Evolutionary conservation across 2,888 invertebrate species (phyloP).

Genomic region (Dasysyrphus albostriatus): DNA sequence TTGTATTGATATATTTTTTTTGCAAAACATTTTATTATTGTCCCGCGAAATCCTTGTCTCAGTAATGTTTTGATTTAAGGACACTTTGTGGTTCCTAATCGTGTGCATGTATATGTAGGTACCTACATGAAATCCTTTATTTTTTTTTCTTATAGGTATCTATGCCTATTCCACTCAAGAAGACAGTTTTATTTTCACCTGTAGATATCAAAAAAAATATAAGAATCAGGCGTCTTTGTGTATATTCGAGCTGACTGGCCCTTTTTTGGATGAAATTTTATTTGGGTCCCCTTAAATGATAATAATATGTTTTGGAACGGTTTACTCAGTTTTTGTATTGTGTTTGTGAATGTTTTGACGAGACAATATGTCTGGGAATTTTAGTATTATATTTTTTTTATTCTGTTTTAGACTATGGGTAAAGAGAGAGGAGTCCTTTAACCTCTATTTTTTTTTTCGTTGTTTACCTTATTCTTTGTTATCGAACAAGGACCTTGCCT

Average conservation of each 20-base stretch:
- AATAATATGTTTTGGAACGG: conserved; percentile 72
- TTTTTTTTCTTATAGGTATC: background rate
- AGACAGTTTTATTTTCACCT: conserved; percentile 62
- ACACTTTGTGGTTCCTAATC: conserved; percentile 49
- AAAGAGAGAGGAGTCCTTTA: conserved; percentile 65
- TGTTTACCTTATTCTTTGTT: conserved; percentile 60
- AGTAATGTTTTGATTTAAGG: conserved; percentile 67
- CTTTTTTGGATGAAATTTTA: conserved; percentile 21
- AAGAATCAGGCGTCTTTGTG: conserved; percentile 39
- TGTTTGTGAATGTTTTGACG: conserved; percentile 59
- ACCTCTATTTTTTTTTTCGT: conserved; percentile 50
- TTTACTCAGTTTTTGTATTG: conserved; percentile 45
- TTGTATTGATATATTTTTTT: conserved; percentile 39
- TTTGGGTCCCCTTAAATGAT: conserved; percentile 69
- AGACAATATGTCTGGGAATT: conserved; percentile 76
- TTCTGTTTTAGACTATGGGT: conserved; percentile 19
- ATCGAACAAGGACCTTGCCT: conserved; percentile 74
- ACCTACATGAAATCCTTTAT: conserved; percentile 16
- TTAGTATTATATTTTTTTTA: conserved; percentile 18
- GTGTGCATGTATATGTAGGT: background rate
- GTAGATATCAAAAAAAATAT: conserved; percentile 68
- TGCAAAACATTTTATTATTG: conserved; percentile 25
- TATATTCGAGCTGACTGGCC: background rate
- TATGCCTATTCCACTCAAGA: conserved; percentile 27
- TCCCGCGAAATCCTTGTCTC: conserved; percentile 21